Base-by-base conservation (phyloP, 2,797 vertebrate genomes). In the Notoglanidium macrostoma region DNA sequence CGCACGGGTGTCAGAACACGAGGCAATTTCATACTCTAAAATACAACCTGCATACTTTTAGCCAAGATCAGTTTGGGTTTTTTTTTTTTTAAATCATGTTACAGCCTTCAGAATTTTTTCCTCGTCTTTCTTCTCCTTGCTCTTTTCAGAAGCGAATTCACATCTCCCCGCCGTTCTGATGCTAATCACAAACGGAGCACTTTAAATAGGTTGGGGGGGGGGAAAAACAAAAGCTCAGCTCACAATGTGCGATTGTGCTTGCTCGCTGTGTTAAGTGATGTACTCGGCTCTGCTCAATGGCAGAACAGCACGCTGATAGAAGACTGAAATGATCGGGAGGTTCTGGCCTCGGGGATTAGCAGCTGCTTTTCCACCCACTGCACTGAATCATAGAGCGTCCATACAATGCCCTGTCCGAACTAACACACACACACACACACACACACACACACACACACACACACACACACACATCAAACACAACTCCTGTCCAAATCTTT, bases 1-100 rank as follows among this genome's bases (percentile, higher is more conserved):
- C 59, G 29, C 17, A n/a, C 12, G 65, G 17, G 29, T 49, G n/a
- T 85, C 81, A 86, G 70, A 84, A 84, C 74, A 91, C 49, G 72
- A 80, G 74, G 79, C 72, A 54, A 90, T 90, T 86, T 88, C 83
- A 89, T 89, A 83, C 49, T 89, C 84, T 74, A 23, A 86, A 89
- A 88, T 80, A 68, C 85, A 87, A 85, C 86, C 61, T 78, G 76
- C 63, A 85, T 40, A 17, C 21, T 32, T 54, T 87, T 63, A 89
- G 82, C 68, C 54, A 68, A 72, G 81, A 88, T 84, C 78, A 87
- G 88, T 90, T 81, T 78, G 67, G 3, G 0, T 49, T 49, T 57
- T 26, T 29, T 35, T 32, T 40, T 46, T 86, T 85, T 80, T 79
- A 55, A n/a, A 51, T 78, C 78, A 88, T 17, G 29, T 83, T 63